These are phyloP conservation scores for Euphonia xanthogaster DNA, from an alignment of 2,797 vertebrate species.

Conservation along the genomic window DNA sequence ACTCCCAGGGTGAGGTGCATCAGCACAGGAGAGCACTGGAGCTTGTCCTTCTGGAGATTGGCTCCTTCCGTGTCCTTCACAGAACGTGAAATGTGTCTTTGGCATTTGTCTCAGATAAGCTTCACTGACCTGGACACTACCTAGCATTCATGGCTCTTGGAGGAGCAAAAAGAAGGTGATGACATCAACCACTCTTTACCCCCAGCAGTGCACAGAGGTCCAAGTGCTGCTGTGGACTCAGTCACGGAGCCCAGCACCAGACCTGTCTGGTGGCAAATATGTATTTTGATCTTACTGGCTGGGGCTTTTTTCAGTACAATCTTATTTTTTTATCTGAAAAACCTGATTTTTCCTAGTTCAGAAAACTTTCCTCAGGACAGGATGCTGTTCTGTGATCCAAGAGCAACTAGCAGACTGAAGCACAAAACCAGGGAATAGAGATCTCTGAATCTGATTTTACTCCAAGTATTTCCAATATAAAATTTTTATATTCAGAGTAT, in stretches of 20 bases:
- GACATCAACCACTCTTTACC: not conserved
- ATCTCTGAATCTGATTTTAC: not conserved
- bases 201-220: not conserved
- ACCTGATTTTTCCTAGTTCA: not conserved
- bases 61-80: not conserved
- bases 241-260: accelerated
- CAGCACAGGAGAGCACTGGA: not conserved
- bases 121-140: not conserved
- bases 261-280: not conserved
- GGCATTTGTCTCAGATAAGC: not conserved
- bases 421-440: not conserved
- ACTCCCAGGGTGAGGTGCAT: not conserved
- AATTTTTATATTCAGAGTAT: not conserved
- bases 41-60: not conserved
- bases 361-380: not conserved
- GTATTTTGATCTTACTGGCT: not conserved
- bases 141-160: not conserved
- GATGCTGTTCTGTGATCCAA: not conserved
- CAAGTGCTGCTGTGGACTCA: not conserved
- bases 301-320: not conserved
- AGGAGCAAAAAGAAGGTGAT: not conserved
- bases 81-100: not conserved
- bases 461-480: not conserved
- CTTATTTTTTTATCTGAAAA: not conserved
- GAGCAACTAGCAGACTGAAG: not conserved